Base-by-base conservation (phyloP, 1,140 invertebrate genomes). In the Lepidurus couesii region DNA sequence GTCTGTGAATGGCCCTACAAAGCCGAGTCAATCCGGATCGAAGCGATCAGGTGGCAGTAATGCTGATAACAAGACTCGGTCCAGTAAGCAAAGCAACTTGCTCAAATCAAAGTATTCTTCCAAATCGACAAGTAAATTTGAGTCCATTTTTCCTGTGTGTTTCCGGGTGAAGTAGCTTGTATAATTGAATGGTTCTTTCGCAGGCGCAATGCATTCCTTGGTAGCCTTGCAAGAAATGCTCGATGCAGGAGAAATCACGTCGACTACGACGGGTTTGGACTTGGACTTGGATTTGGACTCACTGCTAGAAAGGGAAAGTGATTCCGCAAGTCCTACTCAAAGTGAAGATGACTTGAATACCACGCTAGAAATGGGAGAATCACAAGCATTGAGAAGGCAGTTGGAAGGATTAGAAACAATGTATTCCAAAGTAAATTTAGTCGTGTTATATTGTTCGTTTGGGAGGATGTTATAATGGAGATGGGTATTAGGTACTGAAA, bases 371-470 rank as follows among this genome's bases (percentile, higher is more conserved):
- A 83, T 83, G 0, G 83, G 82, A 11, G 92, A 94, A 84, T 91
- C 92, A 0, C 86, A 90, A 80, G 90, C 91, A 4, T 94, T 95
- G 44, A 87, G 93, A 74, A 90, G 93, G 79, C 93, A 96, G 83
- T 85, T 97, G 24, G 91, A 94, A 82, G 92, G 93, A 1, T 87
- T 97, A 10, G 94, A 96, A 87, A 91, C 89, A 79, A 96, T 96
- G 94, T 96, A 97, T 83, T 90, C 90, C 10, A 90, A 92, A 85
- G 90, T 90, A 82, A 81, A 77, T 80, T 75, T 21, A 10, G 45
- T 7, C 75, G 75, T 2, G 79, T 24, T 24, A 0, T 80, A 24
- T 75, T 80, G 5, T 80, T 80, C 47, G 74, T 79, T 42, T n/a
- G 4, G 16, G 16, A 16, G 1, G n/a, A 43, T 43, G 16, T 76